Conservation (phyloP, 2,113 vertebrate species). For the Ictidomys tridecemlineatus region DNA sequence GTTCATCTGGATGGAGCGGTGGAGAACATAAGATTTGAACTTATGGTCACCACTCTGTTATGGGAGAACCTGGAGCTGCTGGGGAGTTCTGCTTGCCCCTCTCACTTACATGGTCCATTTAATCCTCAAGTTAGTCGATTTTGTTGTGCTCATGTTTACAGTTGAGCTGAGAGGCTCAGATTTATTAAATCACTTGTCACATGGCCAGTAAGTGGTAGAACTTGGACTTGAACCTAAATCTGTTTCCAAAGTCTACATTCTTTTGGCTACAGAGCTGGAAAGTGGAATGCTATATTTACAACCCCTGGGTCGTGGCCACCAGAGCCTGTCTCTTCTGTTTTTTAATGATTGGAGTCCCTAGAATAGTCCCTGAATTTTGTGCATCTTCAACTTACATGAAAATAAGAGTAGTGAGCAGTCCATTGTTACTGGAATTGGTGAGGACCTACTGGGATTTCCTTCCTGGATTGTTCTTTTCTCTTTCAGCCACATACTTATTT, state of each 20-base stretch:
- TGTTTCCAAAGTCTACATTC: not conserved
- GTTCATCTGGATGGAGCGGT: not conserved
- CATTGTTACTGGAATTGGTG: not conserved
- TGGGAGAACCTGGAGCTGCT: not conserved
- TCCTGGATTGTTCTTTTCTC: not conserved
- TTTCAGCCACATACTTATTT: conserved; percentile 21
- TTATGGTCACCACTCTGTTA: not conserved
- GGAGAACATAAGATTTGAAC: not conserved
- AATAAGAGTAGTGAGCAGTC: not conserved
- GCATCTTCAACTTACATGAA: not conserved
- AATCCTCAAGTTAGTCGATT: not conserved
- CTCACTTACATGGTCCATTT: not conserved
- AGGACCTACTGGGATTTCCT: not conserved
- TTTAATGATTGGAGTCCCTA: not conserved
- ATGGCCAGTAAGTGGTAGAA: not conserved
- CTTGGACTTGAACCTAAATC: not conserved
- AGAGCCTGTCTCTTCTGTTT: not conserved
- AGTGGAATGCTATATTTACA: not conserved
- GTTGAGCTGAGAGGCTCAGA: not conserved
- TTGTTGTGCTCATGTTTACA: not conserved
- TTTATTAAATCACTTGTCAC: not conserved
- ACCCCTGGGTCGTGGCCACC: not conserved
- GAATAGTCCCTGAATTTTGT: not conserved
- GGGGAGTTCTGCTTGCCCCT: not conserved
- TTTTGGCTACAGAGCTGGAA: not conserved